Conservation (phyloP, 2,888 invertebrate species). For the Hydriomena furcata region DNA sequence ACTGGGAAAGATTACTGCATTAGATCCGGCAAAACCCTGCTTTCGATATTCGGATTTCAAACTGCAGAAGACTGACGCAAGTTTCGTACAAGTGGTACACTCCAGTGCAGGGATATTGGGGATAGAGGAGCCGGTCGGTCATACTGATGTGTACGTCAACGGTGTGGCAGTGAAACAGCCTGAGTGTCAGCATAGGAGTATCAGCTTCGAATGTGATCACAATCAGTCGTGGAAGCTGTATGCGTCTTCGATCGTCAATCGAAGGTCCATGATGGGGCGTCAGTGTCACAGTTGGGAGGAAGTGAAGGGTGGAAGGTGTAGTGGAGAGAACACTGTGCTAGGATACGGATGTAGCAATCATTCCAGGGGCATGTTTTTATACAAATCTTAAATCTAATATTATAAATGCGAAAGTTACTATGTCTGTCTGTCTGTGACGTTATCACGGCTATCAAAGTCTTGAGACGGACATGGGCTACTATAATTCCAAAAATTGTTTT, state of each 20-base stretch:
- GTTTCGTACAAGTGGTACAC: conserved; percentile 70
- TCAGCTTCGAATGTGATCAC: conserved; percentile 69
- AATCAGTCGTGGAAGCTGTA: conserved; percentile 66
- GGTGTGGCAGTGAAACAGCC: conserved; percentile 63
- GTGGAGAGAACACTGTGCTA: conserved; percentile 50
- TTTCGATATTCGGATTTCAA: conserved; percentile 53
- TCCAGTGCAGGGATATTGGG: conserved; percentile 69
- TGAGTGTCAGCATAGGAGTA: conserved; percentile 55
- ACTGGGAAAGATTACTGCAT: conserved; percentile 61
- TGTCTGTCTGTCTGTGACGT: too few relatives aligned
- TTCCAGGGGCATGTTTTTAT: conserved; percentile 58
- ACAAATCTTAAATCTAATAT: too few relatives aligned
- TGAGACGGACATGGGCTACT: too few relatives aligned
- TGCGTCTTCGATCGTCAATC: conserved; percentile 47
- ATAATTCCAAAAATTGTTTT: too few relatives aligned
- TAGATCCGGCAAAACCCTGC: conserved; percentile 73
- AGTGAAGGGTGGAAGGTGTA: conserved; percentile 49
- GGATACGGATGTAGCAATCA: conserved; percentile 54
- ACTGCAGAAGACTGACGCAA: conserved; percentile 56
- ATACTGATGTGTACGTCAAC: conserved; percentile 71
- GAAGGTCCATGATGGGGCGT: conserved; percentile 46
- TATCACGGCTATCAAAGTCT: too few relatives aligned
- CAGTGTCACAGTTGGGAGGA: conserved; percentile 57
- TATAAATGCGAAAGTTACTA: too few relatives aligned
- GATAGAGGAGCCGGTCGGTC: conserved; percentile 61